Percentiles rank a stretch among this genome's conserved stretches.
phyloP scores from a whole-genome alignment of 2,113 vertebrate species.

The Ceyx margarethae region DNA sequence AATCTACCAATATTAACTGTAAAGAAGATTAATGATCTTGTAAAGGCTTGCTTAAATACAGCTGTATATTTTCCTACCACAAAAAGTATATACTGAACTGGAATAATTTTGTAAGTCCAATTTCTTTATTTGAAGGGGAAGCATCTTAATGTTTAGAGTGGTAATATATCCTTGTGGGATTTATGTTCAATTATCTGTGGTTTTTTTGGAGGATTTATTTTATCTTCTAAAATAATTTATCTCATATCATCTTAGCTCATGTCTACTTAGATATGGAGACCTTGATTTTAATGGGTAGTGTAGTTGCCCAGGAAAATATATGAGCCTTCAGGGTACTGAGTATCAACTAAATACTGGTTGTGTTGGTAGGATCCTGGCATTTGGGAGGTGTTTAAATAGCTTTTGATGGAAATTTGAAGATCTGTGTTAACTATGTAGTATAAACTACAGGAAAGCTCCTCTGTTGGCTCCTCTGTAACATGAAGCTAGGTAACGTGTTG shows the following conservation, averaged over 20 bases:
- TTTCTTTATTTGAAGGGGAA: not conserved
- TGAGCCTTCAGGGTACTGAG: not conserved
- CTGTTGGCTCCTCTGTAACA: not conserved
- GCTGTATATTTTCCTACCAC: not conserved
- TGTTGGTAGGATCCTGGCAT: not conserved
- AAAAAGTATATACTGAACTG: not conserved
- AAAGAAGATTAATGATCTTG: not conserved
- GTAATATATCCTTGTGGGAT: not conserved
- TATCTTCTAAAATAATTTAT: not conserved
- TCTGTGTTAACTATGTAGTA: not conserved
- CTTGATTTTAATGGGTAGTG: not conserved
- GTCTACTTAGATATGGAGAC: not conserved
- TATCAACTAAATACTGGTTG: not conserved
- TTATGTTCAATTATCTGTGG: not conserved
- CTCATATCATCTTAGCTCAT: not conserved
- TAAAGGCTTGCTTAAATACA: not conserved
- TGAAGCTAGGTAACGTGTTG: fast-evolving
- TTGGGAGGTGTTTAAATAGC: not conserved
- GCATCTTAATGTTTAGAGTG: not conserved
- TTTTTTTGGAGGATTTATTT: not conserved
- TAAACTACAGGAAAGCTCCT: not conserved
- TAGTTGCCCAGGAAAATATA: not conserved
- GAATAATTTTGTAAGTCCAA: not conserved
- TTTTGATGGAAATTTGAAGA: not conserved
- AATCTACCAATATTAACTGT: not conserved